These are phyloP conservation scores for Planococcus citri DNA, from an alignment of 1,140 invertebrate genomes.

Conservation along the genomic window DNA sequence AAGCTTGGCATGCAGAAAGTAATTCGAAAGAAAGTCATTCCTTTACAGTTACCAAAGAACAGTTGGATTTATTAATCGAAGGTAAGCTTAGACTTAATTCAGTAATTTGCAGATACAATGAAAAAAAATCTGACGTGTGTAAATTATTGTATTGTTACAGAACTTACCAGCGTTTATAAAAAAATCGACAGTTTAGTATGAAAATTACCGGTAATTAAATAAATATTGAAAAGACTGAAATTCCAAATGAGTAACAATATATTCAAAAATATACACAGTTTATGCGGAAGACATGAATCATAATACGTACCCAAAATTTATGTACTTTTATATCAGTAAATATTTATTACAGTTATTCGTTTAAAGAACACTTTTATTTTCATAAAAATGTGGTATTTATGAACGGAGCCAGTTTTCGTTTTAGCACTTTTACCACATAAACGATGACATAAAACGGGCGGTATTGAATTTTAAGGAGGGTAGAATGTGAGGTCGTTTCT, in stretches of 20 bases:
- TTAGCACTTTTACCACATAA: too few species aligned
- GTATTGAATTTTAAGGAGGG: too few species aligned
- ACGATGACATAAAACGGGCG: too few species aligned
- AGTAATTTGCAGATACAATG: not conserved
- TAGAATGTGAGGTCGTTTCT: not conserved
- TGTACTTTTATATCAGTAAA: not conserved
- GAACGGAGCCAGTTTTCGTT: too few species aligned
- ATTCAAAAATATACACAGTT: not conserved
- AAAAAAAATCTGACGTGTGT: not conserved
- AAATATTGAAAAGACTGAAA: not conserved
- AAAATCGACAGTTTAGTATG: not conserved
- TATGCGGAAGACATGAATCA: not conserved
- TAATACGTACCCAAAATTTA: not conserved
- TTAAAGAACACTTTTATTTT: too few species aligned
- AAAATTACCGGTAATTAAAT: not conserved
- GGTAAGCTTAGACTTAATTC: not conserved
- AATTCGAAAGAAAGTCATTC: constrained; percentile 13
- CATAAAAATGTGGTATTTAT: too few species aligned
- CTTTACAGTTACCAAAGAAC: not conserved
- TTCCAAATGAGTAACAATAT: not conserved
- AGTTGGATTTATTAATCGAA: constrained; percentile 13
- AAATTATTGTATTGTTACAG: not conserved
- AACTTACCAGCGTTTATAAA: not conserved
- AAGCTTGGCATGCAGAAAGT: not conserved
- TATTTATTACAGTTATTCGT: not conserved